Evolutionary conservation across 2,888 invertebrate species (phyloP).

Genomic region (Platyscelio sp.): DNA sequence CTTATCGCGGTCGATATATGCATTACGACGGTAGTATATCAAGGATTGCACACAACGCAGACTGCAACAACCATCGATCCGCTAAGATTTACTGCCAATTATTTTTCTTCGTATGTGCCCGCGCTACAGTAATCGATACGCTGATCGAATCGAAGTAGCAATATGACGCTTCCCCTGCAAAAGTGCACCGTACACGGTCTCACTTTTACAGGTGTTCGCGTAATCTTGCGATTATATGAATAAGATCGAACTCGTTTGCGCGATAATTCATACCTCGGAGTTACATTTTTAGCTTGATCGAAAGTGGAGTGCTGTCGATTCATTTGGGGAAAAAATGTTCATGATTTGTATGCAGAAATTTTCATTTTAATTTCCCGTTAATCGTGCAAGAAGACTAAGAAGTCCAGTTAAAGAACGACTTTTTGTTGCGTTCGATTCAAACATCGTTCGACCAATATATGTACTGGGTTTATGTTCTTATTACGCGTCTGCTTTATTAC

Average conservation of each 20-base stretch:
- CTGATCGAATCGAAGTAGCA: conserved; percentile 63
- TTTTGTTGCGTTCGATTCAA: too few species aligned
- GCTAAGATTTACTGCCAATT: conserved; percentile 72
- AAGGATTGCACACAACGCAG: conserved; percentile 68
- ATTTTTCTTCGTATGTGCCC: conserved; percentile 71
- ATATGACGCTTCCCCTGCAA: conserved; percentile 64
- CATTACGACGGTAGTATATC: conserved; percentile 66
- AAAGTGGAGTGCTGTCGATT: too few species aligned
- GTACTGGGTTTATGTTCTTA: too few species aligned
- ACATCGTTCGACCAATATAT: too few species aligned
- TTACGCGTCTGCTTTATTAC: too few species aligned
- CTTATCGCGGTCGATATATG: conserved; percentile 66
- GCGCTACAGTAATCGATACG: conserved; percentile 65
- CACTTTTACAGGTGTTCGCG: conserved; percentile 55
- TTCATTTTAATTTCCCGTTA: too few species aligned
- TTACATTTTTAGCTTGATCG: too few species aligned
- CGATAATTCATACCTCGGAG: conserved; percentile 56
- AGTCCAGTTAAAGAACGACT: too few species aligned
- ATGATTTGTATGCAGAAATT: too few species aligned
- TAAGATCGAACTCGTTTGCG: conserved; percentile 59
- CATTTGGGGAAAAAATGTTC: too few species aligned
- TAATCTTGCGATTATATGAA: conserved; percentile 47
- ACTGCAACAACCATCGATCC: conserved; percentile 63
- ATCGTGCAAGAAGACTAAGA: too few species aligned
- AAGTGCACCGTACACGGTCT: conserved; percentile 58